Evolutionary conservation across 1,140 invertebrate genomes (phyloP), one percentile per base, ranked within the genome.

Genomic region (Globodera rostochiensis): DNA sequence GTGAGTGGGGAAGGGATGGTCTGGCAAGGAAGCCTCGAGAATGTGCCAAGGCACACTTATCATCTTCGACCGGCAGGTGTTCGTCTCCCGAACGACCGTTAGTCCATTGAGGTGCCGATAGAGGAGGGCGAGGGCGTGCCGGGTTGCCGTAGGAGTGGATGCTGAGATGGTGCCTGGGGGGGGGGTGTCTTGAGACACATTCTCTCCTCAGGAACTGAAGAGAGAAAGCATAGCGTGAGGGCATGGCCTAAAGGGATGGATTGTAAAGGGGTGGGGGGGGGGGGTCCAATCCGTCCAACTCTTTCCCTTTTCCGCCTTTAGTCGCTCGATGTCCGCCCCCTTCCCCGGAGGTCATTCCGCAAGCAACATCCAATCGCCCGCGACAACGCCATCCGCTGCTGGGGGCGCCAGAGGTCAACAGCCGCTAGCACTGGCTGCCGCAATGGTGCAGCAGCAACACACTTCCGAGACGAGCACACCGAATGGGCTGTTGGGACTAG

Each of bases 381-480:
- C 25, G 2, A 21, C 74, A 19, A 73, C 71, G 1, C 71, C 71
- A 15, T 73, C 71, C 46, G 6, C 69, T 11, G 25, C 69, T 36
- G 7, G 7, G 6, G 69, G 69, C 11, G 50, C 50, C 50, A 19
- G 57, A 13, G 57, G 57, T 60, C 57, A 60, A 60, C 57, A 60
- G 15, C 11, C 57, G 13, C 57, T 60, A 15, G 11, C 57, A 19
- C 19, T 60, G 15, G 57, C 57, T 11, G 57, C 57, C 19, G 57
- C 57, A 6, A 19, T 71, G 69, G 69, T 71, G n/a, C 69, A 71
- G 21, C 69, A 71, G 25, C 69, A 71, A 19, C 50, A 50, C 11
- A 0, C 50, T 11, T 71, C 74, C 9, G 50, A 21, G 66, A 71
- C 64, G 77, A 79, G 21, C 49, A 79, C 77, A 21, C 77, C 74